phyloP scores from a whole-genome alignment of 2,113 vertebrate species.

The Gavia stellata region DNA sequence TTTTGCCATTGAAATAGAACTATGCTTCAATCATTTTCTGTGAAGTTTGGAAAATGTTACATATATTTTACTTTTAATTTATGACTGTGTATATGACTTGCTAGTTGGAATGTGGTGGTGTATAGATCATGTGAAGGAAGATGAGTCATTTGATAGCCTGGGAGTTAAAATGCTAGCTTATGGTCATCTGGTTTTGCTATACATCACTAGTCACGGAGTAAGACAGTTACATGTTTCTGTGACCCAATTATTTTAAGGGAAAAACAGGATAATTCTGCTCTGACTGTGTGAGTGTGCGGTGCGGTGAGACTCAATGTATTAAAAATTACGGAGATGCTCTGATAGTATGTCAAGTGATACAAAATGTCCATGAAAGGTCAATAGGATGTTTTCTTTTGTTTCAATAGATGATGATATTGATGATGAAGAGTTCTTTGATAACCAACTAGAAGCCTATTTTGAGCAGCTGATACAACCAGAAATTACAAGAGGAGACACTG shows the following conservation, averaged over 20 bases:
- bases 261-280: not conserved
- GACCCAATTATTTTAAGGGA: not conserved
- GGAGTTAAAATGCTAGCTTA: not conserved
- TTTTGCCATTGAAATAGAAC: not conserved
- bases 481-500: constrained; percentile 76
- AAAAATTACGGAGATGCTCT: not conserved
- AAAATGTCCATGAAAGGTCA: not conserved
- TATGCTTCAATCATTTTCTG: not conserved
- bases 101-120: not conserved
- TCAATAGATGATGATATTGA: constrained; percentile 84
- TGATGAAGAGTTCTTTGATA: constrained; percentile 84
- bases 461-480: constrained; percentile 83
- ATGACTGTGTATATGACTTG: not conserved
- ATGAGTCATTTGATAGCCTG: not conserved
- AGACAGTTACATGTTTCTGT: not conserved
- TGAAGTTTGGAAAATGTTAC: not conserved
- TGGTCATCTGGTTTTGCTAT: not conserved
- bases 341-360: not conserved
- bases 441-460: constrained; percentile 88
- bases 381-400: not conserved
- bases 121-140: not conserved
- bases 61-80: not conserved
- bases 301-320: not conserved
- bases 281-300: not conserved
- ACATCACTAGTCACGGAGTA: not conserved